phyloP scores from a whole-genome alignment of 2,888 invertebrate genomes.

The Conistra vaccinii region DNA sequence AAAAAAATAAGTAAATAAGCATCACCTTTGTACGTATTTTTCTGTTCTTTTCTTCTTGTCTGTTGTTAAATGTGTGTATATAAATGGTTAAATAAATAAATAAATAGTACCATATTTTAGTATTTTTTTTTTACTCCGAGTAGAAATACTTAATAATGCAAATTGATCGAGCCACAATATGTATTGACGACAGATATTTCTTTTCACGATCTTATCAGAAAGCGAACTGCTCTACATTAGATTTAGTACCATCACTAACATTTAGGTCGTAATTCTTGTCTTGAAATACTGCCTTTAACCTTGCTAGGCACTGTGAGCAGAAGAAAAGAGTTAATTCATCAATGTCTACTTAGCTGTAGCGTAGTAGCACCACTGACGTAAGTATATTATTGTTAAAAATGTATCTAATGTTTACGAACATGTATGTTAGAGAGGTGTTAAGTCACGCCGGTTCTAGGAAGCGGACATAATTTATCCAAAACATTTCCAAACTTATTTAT shows the following conservation, averaged over 20 bases:
- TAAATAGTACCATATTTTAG: no score
- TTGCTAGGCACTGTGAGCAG: conserved; percentile 1
- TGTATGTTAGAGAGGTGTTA: conserved; percentile 54
- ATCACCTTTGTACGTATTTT: no score
- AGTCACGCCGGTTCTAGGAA: conserved; percentile 67
- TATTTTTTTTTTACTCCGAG: no score
- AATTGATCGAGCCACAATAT: not conserved
- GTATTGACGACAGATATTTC: not conserved
- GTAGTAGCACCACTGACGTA: conserved; percentile 49
- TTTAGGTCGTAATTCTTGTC: conserved; percentile 18
- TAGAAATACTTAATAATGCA: not conserved
- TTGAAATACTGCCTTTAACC: conserved; percentile 12
- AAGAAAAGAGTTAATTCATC: conserved; percentile 48
- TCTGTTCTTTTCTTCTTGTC: no score
- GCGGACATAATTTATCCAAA: conserved; percentile 59
- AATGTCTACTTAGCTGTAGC: conserved; percentile 45
- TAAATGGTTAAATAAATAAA: no score
- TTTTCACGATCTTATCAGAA: not conserved
- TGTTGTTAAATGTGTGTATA: no score
- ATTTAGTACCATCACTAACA: conserved; percentile 9
- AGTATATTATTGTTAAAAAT: conserved; percentile 56
- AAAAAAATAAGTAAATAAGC: no score
- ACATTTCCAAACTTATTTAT: conserved; percentile 49
- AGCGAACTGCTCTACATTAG: not conserved
- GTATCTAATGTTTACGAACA: conserved; percentile 63